Evolutionary conservation across 2,888 invertebrate genomes (phyloP), one percentile per base, ranked within the genome.

Genomic region (Clanis bilineata): DNA sequence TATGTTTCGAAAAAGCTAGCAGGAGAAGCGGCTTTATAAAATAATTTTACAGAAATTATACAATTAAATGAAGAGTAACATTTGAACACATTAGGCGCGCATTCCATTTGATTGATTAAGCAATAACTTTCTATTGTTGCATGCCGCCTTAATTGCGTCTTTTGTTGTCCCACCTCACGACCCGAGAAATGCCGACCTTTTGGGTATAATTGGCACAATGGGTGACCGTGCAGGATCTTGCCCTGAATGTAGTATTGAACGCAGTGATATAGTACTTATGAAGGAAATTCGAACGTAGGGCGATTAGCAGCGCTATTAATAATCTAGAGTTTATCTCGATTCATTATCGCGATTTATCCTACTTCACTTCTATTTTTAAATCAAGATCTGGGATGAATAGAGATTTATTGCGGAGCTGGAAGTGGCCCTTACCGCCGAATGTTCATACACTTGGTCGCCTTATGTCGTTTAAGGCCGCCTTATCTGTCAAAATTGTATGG

Each of bases 61-160:
- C 4, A 36, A 15, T 38, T 23, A 57, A 38, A 36, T 23, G n/a
- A 7, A 47, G 5, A 47, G 23, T 23, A 47, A 4, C 10, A 18
- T 6, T 43, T 36, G 36, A 45, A 18, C 57, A 47, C 45, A 12
- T 57, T 45, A 47, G 23, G 57, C 3, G 45, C 38, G 23, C 38
- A 15, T 57, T 57, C 45, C 45, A 10, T 5, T 22, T 57, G 36
- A 47, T 18, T 23, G 57, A 57, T 57, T 47, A 57, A 23, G 45
- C 57, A 47, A 25, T 57, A 57, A 47, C 23, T n/a, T 12, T 22
- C 45, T 36, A 38, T 57, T 45, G 57, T 57, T 47, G 57, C 15
- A 38, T 36, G 38, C 57, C 12, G 12, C n/a, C 45, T 38, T 57
- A 57, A 57, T 57, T 57, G 45, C 57, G 38, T 25, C 57, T 57